Evolutionary conservation across 2,888 invertebrate species (phyloP), one percentile per base, ranked within the genome.

Genomic region (Lobophora halterata): DNA sequence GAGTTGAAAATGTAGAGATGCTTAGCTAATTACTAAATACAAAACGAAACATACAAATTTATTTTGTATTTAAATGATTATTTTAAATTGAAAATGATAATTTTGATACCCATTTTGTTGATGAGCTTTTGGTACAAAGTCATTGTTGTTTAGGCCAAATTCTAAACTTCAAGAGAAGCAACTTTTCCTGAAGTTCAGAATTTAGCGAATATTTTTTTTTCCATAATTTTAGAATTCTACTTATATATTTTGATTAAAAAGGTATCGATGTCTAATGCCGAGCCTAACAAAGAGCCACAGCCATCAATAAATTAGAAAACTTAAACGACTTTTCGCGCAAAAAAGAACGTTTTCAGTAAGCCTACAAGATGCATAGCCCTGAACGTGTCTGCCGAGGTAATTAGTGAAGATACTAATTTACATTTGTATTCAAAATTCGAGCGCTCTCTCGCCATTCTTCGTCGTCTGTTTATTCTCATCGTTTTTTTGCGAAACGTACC

Each of bases 361-460:
- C 82, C 85, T 62, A 67, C 67, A 87, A 87, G 86, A 87, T 77
- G 83, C 81, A 87, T 85, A 71, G 82, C 86, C 77, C 73, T 65
- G 74, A 63, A 82, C 82, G 83, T 77, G 82, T 81, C 80, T 78
- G 76, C 74, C 61, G 17, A 69, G 79, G 86, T 88, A 88, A 88
- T 88, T 88, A 88, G 87, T 82, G 76, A 79, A 79, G 85, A 80
- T 83, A 85, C 87, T 87, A 88, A 88, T 88, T 88, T 88, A 88
- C 88, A 88, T 88, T 88, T 88, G 88, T 88, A 88, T 88, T 88
- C 87, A 88, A 88, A 87, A 88, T 88, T 88, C 88, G 85, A 85
- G 86, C 82, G 71, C 78, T 77, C 77, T 75, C 79, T 77, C 78
- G 80, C 86, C 74, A 75, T 83, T 85, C 79, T 74, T 73, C 72